Conservation (phyloP, 2,113 vertebrate genomes). For the Leiothrix lutea region DNA sequence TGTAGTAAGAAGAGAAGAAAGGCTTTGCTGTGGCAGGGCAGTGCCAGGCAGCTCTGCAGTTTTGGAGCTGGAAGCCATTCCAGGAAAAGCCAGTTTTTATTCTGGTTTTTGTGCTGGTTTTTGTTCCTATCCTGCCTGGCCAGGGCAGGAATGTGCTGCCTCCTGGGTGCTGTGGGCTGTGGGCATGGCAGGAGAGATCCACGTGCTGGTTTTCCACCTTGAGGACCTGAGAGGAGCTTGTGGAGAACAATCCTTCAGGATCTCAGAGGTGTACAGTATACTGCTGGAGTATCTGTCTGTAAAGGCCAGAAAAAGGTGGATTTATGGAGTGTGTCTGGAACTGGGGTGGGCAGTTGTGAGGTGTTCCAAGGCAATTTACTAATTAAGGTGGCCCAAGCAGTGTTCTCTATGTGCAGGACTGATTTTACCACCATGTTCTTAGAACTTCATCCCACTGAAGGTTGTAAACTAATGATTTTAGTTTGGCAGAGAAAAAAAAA, state of each 20-base stretch:
- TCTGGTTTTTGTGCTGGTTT: neutral
- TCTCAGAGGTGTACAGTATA: too few relatives aligned
- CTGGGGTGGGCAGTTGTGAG: neutral
- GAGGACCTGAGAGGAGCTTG: neutral
- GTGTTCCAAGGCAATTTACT: neutral
- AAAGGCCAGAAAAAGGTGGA: neutral
- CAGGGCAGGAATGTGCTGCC: neutral
- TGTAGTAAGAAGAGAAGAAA: neutral
- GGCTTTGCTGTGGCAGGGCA: neutral
- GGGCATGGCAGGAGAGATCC: neutral
- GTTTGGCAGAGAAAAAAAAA: neutral
- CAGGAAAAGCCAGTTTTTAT: neutral
- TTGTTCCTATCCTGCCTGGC: constrained; percentile 6
- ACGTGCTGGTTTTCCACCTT: neutral
- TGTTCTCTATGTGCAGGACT: neutral
- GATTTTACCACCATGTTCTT: neutral
- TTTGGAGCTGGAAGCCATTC: neutral
- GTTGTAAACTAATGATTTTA: neutral
- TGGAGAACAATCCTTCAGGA: neutral
- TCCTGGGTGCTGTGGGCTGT: fast-evolving
- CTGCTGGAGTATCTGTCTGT: neutral
- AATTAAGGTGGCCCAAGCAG: neutral
- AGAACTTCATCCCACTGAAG: neutral
- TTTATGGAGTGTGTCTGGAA: neutral
- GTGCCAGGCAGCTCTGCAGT: neutral